phyloP scores from a whole-genome alignment of 2,888 invertebrate species.

The Eudemis profundana region DNA sequence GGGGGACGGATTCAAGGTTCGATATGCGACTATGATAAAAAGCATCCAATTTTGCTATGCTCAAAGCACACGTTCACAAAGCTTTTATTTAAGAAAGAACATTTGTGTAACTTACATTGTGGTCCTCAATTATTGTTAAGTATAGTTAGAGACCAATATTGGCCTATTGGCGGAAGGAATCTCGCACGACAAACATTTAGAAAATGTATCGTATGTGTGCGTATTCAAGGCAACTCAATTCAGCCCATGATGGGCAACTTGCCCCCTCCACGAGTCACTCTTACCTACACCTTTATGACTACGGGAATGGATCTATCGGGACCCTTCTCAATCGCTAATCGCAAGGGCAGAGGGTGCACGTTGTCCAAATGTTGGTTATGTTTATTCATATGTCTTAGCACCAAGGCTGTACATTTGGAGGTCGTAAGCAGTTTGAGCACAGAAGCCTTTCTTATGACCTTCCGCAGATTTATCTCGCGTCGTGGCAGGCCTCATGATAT shows the following conservation, averaged over 20 bases:
- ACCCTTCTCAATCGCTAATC: slow-evolving; percentile 3
- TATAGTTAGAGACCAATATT: slow-evolving; percentile 4
- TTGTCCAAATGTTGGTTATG: slow-evolving; percentile 24
- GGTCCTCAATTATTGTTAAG: slow-evolving; percentile 5
- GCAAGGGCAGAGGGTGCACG: slow-evolving; percentile 14
- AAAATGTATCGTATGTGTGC: slow-evolving; percentile 4
- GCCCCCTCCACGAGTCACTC: slow-evolving; percentile 9
- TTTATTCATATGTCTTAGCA: slow-evolving; percentile 10
- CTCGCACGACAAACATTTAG: neutral
- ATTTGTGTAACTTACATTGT: neutral
- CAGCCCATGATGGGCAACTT: slow-evolving; percentile 23
- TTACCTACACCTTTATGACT: neutral
- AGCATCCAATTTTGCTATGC: slow-evolving; percentile 4
- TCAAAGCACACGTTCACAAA: neutral
- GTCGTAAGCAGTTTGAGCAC: slow-evolving; percentile 14
- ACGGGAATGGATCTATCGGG: neutral
- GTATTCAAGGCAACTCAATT: slow-evolving; percentile 27
- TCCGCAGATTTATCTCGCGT: slow-evolving; percentile 25
- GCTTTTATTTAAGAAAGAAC: slow-evolving; percentile 8
- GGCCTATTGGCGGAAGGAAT: slow-evolving; percentile 7
- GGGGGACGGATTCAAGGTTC: slow-evolving; percentile 10
- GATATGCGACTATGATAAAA: neutral
- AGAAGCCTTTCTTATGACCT: slow-evolving; percentile 10
- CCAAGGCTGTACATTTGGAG: neutral
- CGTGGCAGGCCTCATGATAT: slow-evolving; percentile 23